Evolutionary conservation across 2,888 invertebrate species (phyloP).

Genomic region (Pseudococcus viburni): DNA sequence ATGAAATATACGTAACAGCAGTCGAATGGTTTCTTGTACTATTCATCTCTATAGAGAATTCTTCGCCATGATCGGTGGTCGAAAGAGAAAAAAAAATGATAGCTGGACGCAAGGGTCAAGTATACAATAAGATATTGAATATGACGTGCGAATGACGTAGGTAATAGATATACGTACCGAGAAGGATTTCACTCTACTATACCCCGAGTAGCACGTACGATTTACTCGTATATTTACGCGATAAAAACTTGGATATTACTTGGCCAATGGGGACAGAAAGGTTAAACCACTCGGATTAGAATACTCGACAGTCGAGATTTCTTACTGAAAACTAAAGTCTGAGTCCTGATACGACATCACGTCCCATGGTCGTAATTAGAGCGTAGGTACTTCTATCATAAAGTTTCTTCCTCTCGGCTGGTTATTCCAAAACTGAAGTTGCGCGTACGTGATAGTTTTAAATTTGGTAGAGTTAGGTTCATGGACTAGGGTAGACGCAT

Average conservation of each 20-base stretch:
- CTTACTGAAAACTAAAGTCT: no score
- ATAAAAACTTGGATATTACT: not conserved
- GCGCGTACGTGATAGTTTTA: no score
- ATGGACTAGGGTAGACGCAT: no score
- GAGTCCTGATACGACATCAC: no score
- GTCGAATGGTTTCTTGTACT: not conserved
- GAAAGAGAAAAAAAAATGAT: not conserved
- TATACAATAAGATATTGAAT: conserved; percentile 10
- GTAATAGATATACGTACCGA: not conserved
- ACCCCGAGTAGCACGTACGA: not conserved
- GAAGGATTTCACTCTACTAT: not conserved
- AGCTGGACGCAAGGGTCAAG: not conserved
- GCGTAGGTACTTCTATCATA: no score
- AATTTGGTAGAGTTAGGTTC: no score
- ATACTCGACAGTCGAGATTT: no score
- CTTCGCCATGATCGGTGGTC: not conserved
- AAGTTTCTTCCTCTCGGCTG: no score
- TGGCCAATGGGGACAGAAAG: not conserved
- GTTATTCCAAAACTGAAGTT: no score
- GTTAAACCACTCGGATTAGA: not conserved
- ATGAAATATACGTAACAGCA: not conserved
- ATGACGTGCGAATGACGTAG: conserved; percentile 6
- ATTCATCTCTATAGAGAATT: conserved; percentile 2
- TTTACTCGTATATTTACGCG: not conserved
- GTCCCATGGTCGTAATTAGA: no score